phyloP scores from a whole-genome alignment of 2,113 vertebrate genomes.

The Protobothrops mucrosquamatus region DNA sequence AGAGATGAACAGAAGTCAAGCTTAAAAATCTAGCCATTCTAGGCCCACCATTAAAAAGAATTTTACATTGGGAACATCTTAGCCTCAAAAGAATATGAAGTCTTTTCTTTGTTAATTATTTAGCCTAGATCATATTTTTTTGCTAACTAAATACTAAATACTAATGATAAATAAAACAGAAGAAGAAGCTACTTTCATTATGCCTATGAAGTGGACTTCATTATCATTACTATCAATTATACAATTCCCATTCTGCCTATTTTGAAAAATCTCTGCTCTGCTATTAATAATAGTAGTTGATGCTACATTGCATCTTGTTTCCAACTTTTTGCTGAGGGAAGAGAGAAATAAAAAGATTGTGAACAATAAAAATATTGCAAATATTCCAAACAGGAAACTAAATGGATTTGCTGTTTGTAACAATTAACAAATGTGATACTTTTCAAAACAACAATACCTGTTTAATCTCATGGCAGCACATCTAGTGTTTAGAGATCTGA shows the following conservation, averaged over 20 bases:
- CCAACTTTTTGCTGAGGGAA: not conserved
- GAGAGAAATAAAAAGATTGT: not conserved
- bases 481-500: not conserved
- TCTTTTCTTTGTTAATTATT: not conserved
- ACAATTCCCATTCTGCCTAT: no score
- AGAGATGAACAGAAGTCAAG: no score
- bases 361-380: no score
- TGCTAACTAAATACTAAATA: not conserved
- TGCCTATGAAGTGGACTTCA: not conserved
- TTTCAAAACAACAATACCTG: not conserved
- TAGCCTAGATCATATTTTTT: not conserved
- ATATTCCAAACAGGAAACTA: not conserved
- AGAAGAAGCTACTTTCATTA: not conserved
- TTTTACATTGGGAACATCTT: not conserved
- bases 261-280: not conserved
- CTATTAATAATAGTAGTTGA: not conserved
- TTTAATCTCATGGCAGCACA: slow-evolving; percentile 1
- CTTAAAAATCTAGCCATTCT: no score
- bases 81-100: no score
- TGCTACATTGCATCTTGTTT: not conserved
- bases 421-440: not conserved
- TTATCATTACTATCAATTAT: not conserved
- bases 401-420: slow-evolving; percentile 9
- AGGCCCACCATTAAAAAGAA: no score
- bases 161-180: not conserved